Base-by-base conservation (phyloP, 2,888 invertebrate species). In the Calliscelio sp. region DNA sequence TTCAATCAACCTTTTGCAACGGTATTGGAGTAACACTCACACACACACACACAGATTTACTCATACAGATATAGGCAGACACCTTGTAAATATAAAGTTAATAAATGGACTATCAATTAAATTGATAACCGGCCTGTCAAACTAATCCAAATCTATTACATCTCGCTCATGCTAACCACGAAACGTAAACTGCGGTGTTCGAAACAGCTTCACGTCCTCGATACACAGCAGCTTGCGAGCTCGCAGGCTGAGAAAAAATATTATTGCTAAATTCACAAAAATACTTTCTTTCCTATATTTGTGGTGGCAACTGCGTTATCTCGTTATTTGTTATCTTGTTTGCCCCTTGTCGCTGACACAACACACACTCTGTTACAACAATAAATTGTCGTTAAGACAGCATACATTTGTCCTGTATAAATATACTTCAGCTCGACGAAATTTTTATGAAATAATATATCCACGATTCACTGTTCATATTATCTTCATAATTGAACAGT, bases 61-160 rank as follows among this genome's bases (percentile, higher is more conserved):
- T n/a, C n/a, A n/a, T n/a, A n/a, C n/a, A n/a, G n/a, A n/a, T n/a
- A n/a, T n/a, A n/a, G n/a, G n/a, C n/a, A n/a, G n/a, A n/a, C n/a
- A n/a, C 22, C 16, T 35, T n/a, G 61, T 14, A 22, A 44, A 55
- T 18, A 49, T 49, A 10, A 49, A 61, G 20, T 59, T 59, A 57
- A 68, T 77, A 32, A 55, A 61, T 61, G 41, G 25, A 16, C 55
- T 16, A 57, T 73, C 66, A 41, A 74, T 80, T 59, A 51, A 73
- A 73, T 80, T 80, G 55, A 73, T 73, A 73, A 41, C 73, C n/a
- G 32, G 7, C 0, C 55, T 35, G 71, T 71, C 65, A 32, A 51
- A 63, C 57, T 66, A 59, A 80, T 73, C 41, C 74, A 32, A 66
- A 66, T 81, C 41, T 66, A 81, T 80, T 73, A 51, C 73, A 28